These are phyloP conservation scores for Alsophila aescularia DNA, from an alignment of 2,888 invertebrate genomes.

Conservation along the genomic window DNA sequence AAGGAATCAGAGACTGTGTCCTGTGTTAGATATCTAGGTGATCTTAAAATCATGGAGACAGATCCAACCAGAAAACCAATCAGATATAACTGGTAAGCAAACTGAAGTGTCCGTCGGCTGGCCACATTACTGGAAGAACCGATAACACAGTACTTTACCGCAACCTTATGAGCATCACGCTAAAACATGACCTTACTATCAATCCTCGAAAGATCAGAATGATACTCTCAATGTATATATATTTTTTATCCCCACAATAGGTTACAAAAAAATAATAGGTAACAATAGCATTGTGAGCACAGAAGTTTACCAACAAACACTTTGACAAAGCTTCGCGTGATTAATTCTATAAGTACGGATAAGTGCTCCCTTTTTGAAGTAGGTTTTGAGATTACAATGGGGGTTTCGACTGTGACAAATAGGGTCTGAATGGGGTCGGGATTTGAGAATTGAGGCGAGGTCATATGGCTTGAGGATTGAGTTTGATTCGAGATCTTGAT, in stretches of 20 bases:
- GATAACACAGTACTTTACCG: neutral
- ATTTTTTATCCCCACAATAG: conserved; percentile 44
- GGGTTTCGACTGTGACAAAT: conserved; percentile 31
- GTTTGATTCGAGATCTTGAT: neutral
- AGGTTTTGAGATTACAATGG: conserved; percentile 41
- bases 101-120: too few relatives aligned
- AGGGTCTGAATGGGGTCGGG: conserved; percentile 27
- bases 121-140: too few relatives aligned
- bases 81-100: too few relatives aligned
- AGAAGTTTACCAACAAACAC: conserved; percentile 79
- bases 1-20: too few relatives aligned
- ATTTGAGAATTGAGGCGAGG: conserved; percentile 9
- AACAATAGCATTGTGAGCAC: conserved; percentile 62
- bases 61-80: too few relatives aligned
- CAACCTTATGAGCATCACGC: neutral
- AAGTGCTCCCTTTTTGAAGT: conserved; percentile 59
- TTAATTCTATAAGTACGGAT: conserved; percentile 74
- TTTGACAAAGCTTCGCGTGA: conserved; percentile 69
- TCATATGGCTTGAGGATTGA: conserved; percentile 16
- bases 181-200: conserved; percentile 56
- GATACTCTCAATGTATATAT: conserved; percentile 44
- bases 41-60: too few relatives aligned
- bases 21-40: too few relatives aligned
- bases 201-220: conserved; percentile 57
- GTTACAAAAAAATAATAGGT: conserved; percentile 18